These are phyloP conservation scores for Antidorcas marsupialis DNA, from an alignment of 2,113 vertebrate genomes.

Conservation along the genomic window DNA sequence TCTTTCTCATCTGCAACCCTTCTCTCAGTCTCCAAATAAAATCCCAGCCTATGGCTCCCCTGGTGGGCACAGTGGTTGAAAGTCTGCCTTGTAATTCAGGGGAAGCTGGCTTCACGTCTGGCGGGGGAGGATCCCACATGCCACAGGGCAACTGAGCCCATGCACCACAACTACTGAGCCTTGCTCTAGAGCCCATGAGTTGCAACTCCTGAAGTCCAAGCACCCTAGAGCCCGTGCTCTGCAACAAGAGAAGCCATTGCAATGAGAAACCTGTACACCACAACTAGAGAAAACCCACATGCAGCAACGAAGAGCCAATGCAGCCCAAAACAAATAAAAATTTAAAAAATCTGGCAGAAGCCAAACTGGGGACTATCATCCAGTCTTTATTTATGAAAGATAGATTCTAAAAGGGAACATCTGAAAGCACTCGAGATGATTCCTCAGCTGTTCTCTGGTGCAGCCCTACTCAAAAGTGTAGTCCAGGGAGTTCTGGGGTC, in stretches of 20 bases:
- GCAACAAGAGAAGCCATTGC: not conserved
- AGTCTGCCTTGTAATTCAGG: not conserved
- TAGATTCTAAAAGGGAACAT: not conserved
- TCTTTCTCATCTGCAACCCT: not conserved
- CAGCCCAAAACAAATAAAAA: not conserved
- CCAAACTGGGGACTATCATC: not conserved
- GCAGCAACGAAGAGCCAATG: not conserved
- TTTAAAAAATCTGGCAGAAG: not conserved
- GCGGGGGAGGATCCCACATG: not conserved
- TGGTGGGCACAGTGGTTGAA: not conserved
- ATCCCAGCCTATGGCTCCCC: not conserved
- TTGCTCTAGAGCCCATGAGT: not conserved
- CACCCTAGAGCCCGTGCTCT: not conserved
- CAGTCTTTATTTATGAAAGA: not conserved
- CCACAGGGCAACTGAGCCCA: not conserved
- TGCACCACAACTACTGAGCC: not conserved
- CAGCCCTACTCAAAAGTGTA: not conserved
- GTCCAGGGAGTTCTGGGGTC: not conserved
- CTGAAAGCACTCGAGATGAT: not conserved
- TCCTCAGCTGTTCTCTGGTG: not conserved
- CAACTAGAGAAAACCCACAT: not conserved
- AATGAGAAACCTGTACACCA: rapidly evolving
- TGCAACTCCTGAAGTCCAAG: not conserved
- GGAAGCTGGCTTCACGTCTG: not conserved
- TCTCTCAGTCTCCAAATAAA: not conserved